Percentiles rank a stretch among this genome's conserved stretches.
Evolutionary conservation across 2,888 invertebrate genomes (phyloP).

Genomic region (Phyllotreta striolata): DNA sequence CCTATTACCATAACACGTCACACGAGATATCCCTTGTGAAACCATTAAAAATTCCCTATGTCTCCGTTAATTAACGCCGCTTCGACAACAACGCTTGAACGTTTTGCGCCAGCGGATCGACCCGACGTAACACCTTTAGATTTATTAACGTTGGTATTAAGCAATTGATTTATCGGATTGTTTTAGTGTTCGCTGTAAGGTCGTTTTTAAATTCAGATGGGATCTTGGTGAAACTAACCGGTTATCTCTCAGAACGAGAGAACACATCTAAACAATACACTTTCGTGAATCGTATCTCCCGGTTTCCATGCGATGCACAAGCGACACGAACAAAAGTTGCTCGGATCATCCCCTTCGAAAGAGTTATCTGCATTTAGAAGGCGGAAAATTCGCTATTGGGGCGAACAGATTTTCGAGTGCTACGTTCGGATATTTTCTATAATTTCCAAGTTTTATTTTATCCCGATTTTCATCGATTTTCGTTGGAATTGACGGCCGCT

Average conservation of each 20-base stretch:
- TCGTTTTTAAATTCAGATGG: background rate
- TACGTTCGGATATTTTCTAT: background rate
- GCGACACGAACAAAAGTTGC: slow-evolving; percentile 13
- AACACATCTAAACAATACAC: slow-evolving; percentile 22
- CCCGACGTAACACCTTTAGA: too few relatives aligned
- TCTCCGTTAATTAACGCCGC: too few relatives aligned
- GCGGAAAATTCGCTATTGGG: background rate
- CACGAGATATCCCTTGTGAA: too few relatives aligned
- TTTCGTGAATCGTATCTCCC: slow-evolving; percentile 23
- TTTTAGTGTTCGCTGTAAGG: background rate
- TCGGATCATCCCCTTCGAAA: slow-evolving; percentile 1
- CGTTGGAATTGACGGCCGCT: background rate
- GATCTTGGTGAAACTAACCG: slow-evolving; percentile 10
- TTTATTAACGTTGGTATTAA: too few relatives aligned
- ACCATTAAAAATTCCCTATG: too few relatives aligned
- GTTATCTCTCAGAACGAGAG: slow-evolving; percentile 4
- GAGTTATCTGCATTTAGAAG: slow-evolving; percentile 6
- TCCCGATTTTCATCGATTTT: background rate
- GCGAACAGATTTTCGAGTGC: background rate
- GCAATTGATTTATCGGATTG: background rate
- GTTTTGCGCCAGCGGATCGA: too few relatives aligned
- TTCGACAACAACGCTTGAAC: too few relatives aligned
- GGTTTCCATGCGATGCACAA: slow-evolving; percentile 26
- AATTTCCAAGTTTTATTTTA: background rate
- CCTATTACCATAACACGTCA: too few relatives aligned